These are phyloP conservation scores for Perithous albicinctus DNA, from an alignment of 2,888 invertebrate species.

Conservation along the genomic window DNA sequence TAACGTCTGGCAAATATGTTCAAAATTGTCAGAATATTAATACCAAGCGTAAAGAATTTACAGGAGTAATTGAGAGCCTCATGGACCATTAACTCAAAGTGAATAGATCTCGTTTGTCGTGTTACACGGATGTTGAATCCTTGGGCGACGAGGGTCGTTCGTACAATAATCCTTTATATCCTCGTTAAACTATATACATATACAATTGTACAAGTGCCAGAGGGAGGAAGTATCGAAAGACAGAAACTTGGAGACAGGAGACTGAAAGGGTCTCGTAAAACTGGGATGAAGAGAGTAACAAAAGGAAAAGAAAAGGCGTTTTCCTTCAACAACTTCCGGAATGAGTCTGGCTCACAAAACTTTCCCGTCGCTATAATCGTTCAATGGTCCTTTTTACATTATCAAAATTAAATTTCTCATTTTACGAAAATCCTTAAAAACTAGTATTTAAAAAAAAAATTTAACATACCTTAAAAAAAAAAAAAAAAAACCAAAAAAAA, in stretches of 20 bases:
- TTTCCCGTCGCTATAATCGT: background rate
- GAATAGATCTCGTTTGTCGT: conserved; percentile 27
- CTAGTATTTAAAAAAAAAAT: no score
- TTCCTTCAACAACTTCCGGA: background rate
- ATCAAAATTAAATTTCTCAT: background rate
- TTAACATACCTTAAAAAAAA: no score
- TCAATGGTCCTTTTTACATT: background rate
- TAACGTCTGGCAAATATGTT: background rate
- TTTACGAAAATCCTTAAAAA: background rate
- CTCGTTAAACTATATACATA: background rate
- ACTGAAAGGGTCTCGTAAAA: background rate
- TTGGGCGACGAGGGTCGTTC: background rate
- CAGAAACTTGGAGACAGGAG: conserved; percentile 7
- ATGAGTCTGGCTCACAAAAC: background rate
- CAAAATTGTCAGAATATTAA: conserved; percentile 1
- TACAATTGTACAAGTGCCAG: background rate
- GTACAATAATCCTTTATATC: conserved; percentile 1
- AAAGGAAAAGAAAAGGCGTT: background rate
- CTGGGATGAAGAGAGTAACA: background rate
- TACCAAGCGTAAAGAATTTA: background rate
- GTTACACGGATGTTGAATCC: conserved; percentile 9
- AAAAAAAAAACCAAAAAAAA: no score
- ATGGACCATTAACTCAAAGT: conserved; percentile 40
- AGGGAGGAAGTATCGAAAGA: background rate
- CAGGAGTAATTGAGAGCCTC: conserved; percentile 18